Evolutionary conservation across 2,888 invertebrate species (phyloP).

Genomic region (Allophyes oxyacanthae): DNA sequence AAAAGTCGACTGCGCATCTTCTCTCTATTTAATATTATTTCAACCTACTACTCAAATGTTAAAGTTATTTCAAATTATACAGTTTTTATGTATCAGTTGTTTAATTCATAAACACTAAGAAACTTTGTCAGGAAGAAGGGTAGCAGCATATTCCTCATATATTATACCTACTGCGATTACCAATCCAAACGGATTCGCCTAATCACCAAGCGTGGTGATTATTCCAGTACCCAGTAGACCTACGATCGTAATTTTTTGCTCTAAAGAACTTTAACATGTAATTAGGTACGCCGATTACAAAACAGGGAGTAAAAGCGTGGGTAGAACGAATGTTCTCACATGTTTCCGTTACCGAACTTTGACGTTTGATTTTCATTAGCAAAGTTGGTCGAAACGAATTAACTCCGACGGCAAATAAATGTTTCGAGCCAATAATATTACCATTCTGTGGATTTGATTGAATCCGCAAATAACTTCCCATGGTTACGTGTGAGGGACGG

Average conservation of each 20-base stretch:
- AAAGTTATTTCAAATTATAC: no score
- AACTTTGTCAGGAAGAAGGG: no score
- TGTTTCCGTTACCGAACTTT: conserved; percentile 42
- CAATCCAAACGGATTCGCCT: no score
- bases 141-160: no score
- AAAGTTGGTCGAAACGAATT: conserved; percentile 58
- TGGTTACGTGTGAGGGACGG: conserved; percentile 69
- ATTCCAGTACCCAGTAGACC: no score
- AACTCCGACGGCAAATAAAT: conserved; percentile 65
- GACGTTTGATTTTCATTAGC: conserved; percentile 57
- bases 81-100: no score
- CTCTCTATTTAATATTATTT: no score
- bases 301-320: conserved; percentile 8
- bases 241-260: conserved; percentile 6
- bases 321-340: conserved; percentile 30
- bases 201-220: no score
- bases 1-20: no score
- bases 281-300: conserved; percentile 5
- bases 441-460: conserved; percentile 85
- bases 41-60: no score
- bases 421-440: conserved; percentile 79
- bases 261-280: background rate
- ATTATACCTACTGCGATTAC: no score
- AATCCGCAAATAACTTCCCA: conserved; percentile 87
- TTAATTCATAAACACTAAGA: no score